These are phyloP conservation scores for Halcyon malimbica DNA, from an alignment of 2,113 vertebrate genomes.

Conservation along the genomic window DNA sequence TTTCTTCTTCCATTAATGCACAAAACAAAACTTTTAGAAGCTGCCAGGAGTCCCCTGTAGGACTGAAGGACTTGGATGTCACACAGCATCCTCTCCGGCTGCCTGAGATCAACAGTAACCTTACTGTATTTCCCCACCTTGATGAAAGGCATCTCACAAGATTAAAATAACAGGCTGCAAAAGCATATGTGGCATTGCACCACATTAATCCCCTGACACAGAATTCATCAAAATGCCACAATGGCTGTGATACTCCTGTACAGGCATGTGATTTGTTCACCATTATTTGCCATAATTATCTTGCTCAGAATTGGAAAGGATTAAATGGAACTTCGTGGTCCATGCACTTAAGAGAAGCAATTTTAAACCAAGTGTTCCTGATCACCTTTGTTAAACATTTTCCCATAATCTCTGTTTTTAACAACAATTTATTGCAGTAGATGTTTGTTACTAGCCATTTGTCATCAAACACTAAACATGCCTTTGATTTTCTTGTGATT, in stretches of 20 bases:
- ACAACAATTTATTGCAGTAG: not conserved
- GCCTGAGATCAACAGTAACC: slow-evolving; percentile 17
- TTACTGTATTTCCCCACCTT: slow-evolving; percentile 50
- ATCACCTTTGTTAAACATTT: slow-evolving; percentile 18
- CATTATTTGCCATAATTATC: slow-evolving; percentile 62
- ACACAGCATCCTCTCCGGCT: not conserved
- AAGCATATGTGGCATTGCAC: not conserved
- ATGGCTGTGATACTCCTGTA: slow-evolving; percentile 41
- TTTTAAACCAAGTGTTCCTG: slow-evolving; percentile 12
- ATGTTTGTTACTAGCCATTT: slow-evolving; percentile 26
- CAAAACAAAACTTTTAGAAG: not conserved
- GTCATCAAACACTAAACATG: not conserved
- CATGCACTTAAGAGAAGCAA: not conserved
- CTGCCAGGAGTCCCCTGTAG: slow-evolving; percentile 22
- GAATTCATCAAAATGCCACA: slow-evolving; percentile 36
- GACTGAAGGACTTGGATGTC: slow-evolving; percentile 53
- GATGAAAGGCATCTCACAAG: slow-evolving; percentile 47
- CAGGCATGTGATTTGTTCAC: slow-evolving; percentile 62
- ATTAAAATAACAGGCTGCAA: slow-evolving; percentile 47
- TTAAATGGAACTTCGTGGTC: slow-evolving; percentile 63
- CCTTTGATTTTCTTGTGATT: slow-evolving; percentile 36
- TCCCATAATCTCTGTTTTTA: slow-evolving; percentile 12
- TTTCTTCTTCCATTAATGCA: not conserved
- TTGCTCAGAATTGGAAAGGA: slow-evolving; percentile 42
- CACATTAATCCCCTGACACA: slow-evolving; percentile 36